A percentile compares a stretch with the other conserved stretches of the same genome.
phyloP scores from a whole-genome alignment of 2,888 invertebrate species.

The Leptopilina myrica region DNA sequence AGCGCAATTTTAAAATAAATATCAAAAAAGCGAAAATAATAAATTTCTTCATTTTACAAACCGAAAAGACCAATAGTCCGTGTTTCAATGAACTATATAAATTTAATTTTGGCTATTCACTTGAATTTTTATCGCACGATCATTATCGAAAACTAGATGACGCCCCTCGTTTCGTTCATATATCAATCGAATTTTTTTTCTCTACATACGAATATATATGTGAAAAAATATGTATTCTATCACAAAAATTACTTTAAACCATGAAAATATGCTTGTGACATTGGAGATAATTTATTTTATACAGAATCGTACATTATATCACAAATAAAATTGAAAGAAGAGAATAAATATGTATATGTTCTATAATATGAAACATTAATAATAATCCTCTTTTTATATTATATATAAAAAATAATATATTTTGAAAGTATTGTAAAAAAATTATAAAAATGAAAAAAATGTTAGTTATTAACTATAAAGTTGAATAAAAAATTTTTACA shows the following conservation, averaged over 20 bases:
- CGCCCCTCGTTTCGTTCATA: slow-evolving; percentile 2
- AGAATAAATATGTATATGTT: not conserved
- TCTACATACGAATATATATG: not conserved
- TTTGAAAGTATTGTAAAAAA: too few species aligned
- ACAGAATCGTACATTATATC: slow-evolving; percentile 1
- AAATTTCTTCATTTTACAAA: slow-evolving; percentile 19
- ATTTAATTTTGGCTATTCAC: not conserved
- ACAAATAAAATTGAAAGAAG: not conserved
- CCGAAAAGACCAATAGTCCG: not conserved
- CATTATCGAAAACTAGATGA: not conserved
- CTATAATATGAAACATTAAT: too few species aligned
- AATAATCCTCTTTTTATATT: too few species aligned
- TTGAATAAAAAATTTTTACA: not conserved
- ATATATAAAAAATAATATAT: too few species aligned
- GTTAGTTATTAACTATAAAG: not conserved
- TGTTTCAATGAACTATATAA: slow-evolving; percentile 27
- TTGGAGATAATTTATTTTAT: slow-evolving; percentile 10
- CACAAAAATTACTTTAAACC: not conserved
- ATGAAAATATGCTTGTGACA: not conserved
- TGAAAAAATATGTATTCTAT: not conserved
- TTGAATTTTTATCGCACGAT: not conserved
- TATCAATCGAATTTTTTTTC: not conserved
- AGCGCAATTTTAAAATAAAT: not conserved
- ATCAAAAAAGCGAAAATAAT: not conserved
- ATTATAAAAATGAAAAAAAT: not conserved